A percentile compares a stretch with the other conserved stretches of the same genome.
These are phyloP conservation scores for Indicator maculatus DNA, from an alignment of 2,113 vertebrate species.

Conservation along the genomic window DNA sequence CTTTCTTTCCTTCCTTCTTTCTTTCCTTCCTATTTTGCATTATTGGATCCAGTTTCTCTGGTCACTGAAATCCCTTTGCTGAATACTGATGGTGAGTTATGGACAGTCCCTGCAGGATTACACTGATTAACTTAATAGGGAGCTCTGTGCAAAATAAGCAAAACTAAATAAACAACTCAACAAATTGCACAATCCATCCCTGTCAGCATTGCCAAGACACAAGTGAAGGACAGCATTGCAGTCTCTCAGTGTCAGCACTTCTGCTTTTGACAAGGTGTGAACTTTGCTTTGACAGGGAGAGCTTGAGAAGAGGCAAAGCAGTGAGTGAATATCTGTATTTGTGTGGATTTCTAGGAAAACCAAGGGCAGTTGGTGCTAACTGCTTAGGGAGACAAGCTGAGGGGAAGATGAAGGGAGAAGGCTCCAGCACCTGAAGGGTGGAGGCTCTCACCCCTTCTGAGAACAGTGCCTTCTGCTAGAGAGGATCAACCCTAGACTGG, in stretches of 20 bases:
- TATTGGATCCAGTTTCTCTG: conserved; percentile 6
- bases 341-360: conserved; percentile 40
- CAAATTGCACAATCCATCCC: conserved; percentile 23
- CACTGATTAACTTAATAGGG: conserved; percentile 53
- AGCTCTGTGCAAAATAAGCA: conserved; percentile 59
- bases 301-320: conserved; percentile 21
- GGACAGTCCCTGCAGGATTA: conserved; percentile 7
- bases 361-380: conserved; percentile 13
- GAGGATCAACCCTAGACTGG: background rate
- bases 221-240: conserved; percentile 43
- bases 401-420: background rate
- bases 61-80: background rate
- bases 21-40: background rate
- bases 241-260: conserved; percentile 12
- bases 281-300: conserved; percentile 43
- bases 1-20: background rate
- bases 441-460: background rate
- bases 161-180: conserved; percentile 43
- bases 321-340: conserved; percentile 40
- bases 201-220: conserved; percentile 38
- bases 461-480: fast-evolving
- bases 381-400: conserved; percentile 21
- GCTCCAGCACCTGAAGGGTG: background rate
- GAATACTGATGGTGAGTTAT: background rate
- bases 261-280: conserved; percentile 41